These are phyloP conservation scores for Carassius carassius DNA, from an alignment of 2,113 vertebrate genomes.

Conservation along the genomic window DNA sequence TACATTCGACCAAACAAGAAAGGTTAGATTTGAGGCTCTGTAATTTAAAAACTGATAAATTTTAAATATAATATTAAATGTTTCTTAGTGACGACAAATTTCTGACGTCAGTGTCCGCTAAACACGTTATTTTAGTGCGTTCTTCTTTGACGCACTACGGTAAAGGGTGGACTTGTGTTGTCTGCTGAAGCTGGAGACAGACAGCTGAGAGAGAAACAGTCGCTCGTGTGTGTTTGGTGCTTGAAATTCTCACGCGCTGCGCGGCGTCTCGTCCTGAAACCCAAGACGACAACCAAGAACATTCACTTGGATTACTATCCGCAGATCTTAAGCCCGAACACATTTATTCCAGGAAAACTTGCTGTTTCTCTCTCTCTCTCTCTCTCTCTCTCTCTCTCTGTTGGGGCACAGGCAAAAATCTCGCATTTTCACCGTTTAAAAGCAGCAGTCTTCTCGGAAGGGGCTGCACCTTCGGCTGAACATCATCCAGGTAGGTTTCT, in stretches of 20 bases:
- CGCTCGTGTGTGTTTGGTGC: constrained; percentile 38
- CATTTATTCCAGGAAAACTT: background rate
- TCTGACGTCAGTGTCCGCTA: background rate
- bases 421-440: constrained; percentile 11
- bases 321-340: background rate
- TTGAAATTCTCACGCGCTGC: constrained; percentile 47
- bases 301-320: constrained; percentile 53
- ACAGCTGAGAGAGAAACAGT: constrained; percentile 53
- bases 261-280: constrained; percentile 34
- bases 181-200: constrained; percentile 62
- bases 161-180: constrained; percentile 62
- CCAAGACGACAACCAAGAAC: constrained; percentile 17
- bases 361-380: background rate
- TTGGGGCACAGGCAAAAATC: constrained; percentile 44
- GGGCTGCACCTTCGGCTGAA: constrained; percentile 44
- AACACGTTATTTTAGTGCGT: constrained; percentile 9
- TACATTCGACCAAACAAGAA: background rate
- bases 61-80: background rate
- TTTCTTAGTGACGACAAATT: background rate
- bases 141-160: constrained; percentile 55
- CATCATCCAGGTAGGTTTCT: constrained; percentile 44
- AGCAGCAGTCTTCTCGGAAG: constrained; percentile 29
- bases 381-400: background rate
- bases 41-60: background rate
- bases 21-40: background rate